phyloP scores from a whole-genome alignment of 2,797 vertebrate genomes.

The Bufotes viridis region DNA sequence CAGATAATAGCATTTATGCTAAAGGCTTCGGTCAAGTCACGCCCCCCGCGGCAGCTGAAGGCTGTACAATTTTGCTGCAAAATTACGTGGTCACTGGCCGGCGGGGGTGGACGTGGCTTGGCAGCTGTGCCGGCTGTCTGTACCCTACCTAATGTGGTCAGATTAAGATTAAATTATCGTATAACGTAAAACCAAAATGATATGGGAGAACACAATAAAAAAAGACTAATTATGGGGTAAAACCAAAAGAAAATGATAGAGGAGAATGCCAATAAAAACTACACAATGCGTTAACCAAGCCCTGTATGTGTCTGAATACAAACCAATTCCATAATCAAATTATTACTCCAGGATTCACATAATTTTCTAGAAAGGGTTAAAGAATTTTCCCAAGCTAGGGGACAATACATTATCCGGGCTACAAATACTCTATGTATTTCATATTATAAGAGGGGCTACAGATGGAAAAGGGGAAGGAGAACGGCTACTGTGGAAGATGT shows the following conservation, averaged over 20 bases:
- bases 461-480: not conserved
- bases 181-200: not conserved
- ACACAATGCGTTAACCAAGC: conserved; percentile 27
- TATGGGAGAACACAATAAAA: not conserved
- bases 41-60: too few species aligned
- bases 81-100: too few species aligned
- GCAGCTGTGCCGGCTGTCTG: too few species aligned
- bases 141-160: not conserved
- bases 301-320: conserved; percentile 13
- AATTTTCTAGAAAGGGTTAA: not conserved
- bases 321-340: not conserved
- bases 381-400: not conserved
- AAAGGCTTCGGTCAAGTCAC: too few species aligned
- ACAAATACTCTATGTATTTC: conserved; percentile 10
- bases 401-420: not conserved
- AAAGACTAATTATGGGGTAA: too few species aligned
- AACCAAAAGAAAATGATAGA: too few species aligned
- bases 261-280: too few species aligned
- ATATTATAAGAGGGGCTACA: not conserved
- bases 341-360: not conserved
- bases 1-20: not conserved
- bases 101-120: too few species aligned
- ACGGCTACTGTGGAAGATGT: not conserved
- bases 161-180: not conserved
- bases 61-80: too few species aligned